These are phyloP conservation scores for Lophotis ruficrista DNA, from an alignment of 2,113 vertebrate species.

Conservation along the genomic window DNA sequence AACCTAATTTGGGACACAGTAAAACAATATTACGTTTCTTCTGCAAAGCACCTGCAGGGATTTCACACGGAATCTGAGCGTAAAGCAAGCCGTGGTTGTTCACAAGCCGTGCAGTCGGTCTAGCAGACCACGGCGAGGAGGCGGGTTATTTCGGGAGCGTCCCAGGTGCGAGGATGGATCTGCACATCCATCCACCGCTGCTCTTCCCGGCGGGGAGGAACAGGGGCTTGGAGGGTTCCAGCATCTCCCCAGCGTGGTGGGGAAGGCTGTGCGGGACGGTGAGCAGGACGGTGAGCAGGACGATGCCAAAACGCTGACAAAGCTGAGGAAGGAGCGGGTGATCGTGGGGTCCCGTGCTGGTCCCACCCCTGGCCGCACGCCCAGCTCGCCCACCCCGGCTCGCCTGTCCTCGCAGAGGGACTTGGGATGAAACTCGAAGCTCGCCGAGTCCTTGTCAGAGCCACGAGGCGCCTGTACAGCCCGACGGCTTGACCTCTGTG, in stretches of 20 bases:
- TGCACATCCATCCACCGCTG: neutral
- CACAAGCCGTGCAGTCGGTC: neutral
- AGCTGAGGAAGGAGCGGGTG: neutral
- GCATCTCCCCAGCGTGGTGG: accelerated
- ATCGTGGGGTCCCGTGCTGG: accelerated
- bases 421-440: neutral
- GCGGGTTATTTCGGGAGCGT: neutral
- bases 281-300: accelerated
- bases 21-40: constrained; percentile 7
- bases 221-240: neutral
- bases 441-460: neutral
- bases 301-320: accelerated
- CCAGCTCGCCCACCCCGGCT: accelerated
- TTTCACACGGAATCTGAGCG: neutral
- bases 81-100: neutral
- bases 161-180: neutral
- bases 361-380: accelerated
- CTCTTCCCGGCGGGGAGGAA: accelerated
- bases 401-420: accelerated
- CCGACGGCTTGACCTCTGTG: neutral
- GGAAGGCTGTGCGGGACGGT: accelerated
- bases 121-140: neutral
- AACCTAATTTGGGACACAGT: neutral
- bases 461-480: accelerated
- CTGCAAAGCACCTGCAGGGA: constrained; percentile 11